Evolutionary conservation across 2,797 vertebrate genomes (phyloP), one percentile per base, ranked within the genome.

Genomic region (Macropus fuliginosus): DNA sequence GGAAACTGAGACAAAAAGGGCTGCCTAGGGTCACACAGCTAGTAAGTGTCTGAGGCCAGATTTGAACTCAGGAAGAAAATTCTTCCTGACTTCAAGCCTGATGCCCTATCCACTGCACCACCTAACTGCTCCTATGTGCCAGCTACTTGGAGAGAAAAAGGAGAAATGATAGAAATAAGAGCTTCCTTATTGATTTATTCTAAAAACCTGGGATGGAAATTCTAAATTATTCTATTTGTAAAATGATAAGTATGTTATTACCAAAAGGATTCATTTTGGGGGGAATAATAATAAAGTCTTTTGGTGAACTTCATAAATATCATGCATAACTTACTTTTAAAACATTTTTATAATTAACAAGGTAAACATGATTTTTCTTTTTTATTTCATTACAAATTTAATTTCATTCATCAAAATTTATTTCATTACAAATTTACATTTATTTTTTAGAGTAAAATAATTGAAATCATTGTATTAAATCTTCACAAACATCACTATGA

Each of bases 161-260:
- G 21, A 50, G 18, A 81, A 81, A 46, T 24, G 40, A 81, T 46
- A 81, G 13, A 46, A 46, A 50, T 87, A 27, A 40, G 66, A 74
- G 13, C 1, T 95, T 95, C 50, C 21, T 93, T 95, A 40, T 52
- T 91, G 4, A 91, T 93, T 95, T 94, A 46, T 95, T 92, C n/a
- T 89, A 94, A 95, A 74, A 93, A 92, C 40, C 9, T 90, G 21
- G 18, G 93, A 12, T 1, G 89, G 93, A 93, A 81, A 59, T 28
- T 92, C 50, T 54, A 27, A 91, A 93, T 12, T 95, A 92, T 96
- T 91, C 56, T 40, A 0, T 31, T 46, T 93, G 5, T 89, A 66
- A 92, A 87, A 95, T 91, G 55, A 91, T 28, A 92, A 55, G 90
- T 55, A 94, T 62, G 90, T 91, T 3, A 55, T 94, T 50, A n/a